phyloP scores from a whole-genome alignment of 2,888 invertebrate species.

The Parapristionchus giblindavisi region DNA sequence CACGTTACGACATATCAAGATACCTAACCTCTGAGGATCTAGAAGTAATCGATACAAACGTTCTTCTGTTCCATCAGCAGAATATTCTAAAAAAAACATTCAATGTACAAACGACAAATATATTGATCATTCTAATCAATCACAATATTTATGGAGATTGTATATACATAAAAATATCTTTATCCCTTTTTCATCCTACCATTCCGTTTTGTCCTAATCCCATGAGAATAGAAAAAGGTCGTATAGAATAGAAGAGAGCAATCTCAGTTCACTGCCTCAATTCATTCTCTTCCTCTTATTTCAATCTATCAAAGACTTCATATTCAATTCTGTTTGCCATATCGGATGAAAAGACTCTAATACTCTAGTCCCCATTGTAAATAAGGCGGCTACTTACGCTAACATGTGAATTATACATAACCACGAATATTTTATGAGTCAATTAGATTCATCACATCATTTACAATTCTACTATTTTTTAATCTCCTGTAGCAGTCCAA shows the following conservation, averaged over 20 bases:
- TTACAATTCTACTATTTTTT: too few relatives aligned
- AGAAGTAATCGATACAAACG: conserved; percentile 61
- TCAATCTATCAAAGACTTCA: too few relatives aligned
- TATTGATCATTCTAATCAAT: not conserved
- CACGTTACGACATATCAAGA: not conserved
- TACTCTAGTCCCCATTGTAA: too few relatives aligned
- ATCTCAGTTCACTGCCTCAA: conserved; percentile 15
- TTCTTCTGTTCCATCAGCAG: conserved; percentile 65
- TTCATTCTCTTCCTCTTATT: too few relatives aligned
- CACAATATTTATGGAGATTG: not conserved
- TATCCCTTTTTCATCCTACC: not conserved
- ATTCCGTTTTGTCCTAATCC: too few relatives aligned
- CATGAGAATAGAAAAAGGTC: not conserved
- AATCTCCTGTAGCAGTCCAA: too few relatives aligned
- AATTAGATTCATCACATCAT: too few relatives aligned
- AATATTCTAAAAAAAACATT: conserved; percentile 48
- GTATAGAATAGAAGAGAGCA: not conserved
- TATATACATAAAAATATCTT: not conserved
- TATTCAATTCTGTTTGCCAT: too few relatives aligned
- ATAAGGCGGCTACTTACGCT: too few relatives aligned
- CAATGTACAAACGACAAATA: not conserved
- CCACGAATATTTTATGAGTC: too few relatives aligned
- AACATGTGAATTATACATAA: too few relatives aligned
- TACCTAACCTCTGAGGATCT: conserved; percentile 46
- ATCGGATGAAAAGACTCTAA: too few relatives aligned